Percentiles rank a stretch among this genome's conserved stretches.
Evolutionary conservation across 2,113 vertebrate genomes (phyloP).

Genomic region (Todiramphus saurophagus): DNA sequence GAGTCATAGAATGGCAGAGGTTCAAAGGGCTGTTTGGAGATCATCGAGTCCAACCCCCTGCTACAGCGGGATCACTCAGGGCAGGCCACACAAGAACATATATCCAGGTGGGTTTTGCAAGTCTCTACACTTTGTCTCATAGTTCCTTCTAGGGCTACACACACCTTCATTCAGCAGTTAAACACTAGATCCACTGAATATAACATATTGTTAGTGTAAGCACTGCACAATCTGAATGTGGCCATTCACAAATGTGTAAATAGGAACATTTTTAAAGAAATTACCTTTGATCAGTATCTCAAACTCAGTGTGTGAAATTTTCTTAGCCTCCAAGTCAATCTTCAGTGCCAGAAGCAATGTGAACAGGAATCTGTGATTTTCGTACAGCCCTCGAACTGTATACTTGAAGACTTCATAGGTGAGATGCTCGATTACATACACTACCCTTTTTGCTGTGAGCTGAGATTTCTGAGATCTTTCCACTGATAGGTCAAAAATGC

Average conservation of each 20-base stretch:
- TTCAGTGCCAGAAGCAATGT: slow-evolving; percentile 83
- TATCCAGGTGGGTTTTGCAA: no score
- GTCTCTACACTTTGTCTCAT: neutral
- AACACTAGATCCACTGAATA: neutral
- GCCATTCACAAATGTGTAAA: neutral
- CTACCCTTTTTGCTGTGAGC: slow-evolving; percentile 79
- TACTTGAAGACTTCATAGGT: slow-evolving; percentile 82
- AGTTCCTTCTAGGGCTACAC: neutral
- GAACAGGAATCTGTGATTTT: slow-evolving; percentile 84
- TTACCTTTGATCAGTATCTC: slow-evolving; percentile 86
- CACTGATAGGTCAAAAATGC: slow-evolving; percentile 83
- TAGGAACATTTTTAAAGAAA: neutral
- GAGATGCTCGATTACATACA: slow-evolving; percentile 78
- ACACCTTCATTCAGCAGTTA: neutral
- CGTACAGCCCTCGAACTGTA: slow-evolving; percentile 81
- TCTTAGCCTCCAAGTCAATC: slow-evolving; percentile 80
- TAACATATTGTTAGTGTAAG: neutral
- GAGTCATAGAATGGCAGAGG: no score
- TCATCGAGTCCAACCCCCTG: no score
- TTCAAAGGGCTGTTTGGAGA: no score
- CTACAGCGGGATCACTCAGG: no score
- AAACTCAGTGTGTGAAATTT: slow-evolving; percentile 81
- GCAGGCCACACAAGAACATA: no score
- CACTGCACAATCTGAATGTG: neutral
- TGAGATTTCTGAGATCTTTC: slow-evolving; percentile 77